Evolutionary conservation across 2,113 vertebrate genomes (phyloP).

Genomic region (Tragelaphus strepsiceros): DNA sequence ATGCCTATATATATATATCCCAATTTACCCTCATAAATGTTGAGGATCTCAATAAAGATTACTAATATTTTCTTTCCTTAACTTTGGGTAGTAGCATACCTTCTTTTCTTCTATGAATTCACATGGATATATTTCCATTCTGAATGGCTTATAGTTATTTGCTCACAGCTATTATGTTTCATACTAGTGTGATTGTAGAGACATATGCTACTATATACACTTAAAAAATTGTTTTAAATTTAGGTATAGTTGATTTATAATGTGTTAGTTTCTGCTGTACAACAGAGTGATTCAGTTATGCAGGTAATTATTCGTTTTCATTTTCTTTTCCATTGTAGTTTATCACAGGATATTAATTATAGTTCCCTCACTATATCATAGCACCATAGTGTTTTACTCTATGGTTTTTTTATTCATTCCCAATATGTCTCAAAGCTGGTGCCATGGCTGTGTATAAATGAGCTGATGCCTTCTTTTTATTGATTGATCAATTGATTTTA

Average conservation of each 20-base stretch:
- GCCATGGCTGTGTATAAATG: background rate
- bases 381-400: background rate
- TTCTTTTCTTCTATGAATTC: background rate
- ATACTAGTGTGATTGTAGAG: background rate
- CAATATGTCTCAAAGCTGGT: background rate
- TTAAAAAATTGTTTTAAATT: background rate
- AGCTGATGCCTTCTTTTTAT: background rate
- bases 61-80: slow-evolving; percentile 15
- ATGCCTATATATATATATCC: background rate
- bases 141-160: background rate
- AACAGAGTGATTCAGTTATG: background rate
- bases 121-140: background rate
- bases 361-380: background rate
- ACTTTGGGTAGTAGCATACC: background rate
- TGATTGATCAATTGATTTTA: background rate
- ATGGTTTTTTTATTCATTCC: background rate
- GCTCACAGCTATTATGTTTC: background rate
- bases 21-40: background rate
- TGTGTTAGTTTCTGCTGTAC: background rate
- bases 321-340: background rate
- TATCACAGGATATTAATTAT: background rate
- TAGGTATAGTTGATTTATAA: background rate
- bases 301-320: background rate
- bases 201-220: background rate
- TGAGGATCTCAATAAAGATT: background rate